Evolutionary conservation across 2,888 invertebrate species (phyloP).

Genomic region (Rhimphoctona megacephalus): DNA sequence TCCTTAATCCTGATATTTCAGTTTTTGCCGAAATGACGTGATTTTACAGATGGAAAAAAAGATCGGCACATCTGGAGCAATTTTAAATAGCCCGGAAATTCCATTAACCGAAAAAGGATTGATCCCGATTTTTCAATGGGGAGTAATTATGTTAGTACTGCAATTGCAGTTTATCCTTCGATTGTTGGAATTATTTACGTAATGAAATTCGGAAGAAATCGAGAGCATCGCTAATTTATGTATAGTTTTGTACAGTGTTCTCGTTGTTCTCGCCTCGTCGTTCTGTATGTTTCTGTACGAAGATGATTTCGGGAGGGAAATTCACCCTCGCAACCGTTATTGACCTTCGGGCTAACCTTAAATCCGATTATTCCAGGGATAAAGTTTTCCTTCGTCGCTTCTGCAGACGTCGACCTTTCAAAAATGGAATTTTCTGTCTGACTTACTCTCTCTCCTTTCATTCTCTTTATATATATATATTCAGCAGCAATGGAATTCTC

Average conservation of each 20-base stretch:
- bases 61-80: not conserved
- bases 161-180: not conserved
- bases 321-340: slow-evolving; percentile 22
- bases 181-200: not conserved
- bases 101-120: not conserved
- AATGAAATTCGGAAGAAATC: not conserved
- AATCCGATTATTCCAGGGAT: slow-evolving; percentile 64
- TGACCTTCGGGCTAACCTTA: slow-evolving; percentile 60
- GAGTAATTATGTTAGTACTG: not conserved
- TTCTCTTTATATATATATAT: not conserved
- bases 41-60: not conserved
- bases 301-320: slow-evolving; percentile 29
- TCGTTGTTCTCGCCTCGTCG: slow-evolving; percentile 14
- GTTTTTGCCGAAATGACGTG: too few species aligned
- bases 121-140: not conserved
- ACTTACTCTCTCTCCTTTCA: not conserved
- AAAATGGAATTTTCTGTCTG: slow-evolving; percentile 15
- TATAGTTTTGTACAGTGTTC: not conserved
- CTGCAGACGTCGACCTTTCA: slow-evolving; percentile 7
- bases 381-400: slow-evolving; percentile 47
- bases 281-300: slow-evolving; percentile 17
- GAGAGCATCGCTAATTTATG: not conserved
- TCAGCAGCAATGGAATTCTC: slow-evolving; percentile 38
- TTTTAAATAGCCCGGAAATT: not conserved
- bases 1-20: too few species aligned